A percentile compares a stretch with the other conserved stretches of the same genome.
Evolutionary conservation across 2,888 invertebrate genomes (phyloP).

Genomic region (Nephrotoma appendiculata): DNA sequence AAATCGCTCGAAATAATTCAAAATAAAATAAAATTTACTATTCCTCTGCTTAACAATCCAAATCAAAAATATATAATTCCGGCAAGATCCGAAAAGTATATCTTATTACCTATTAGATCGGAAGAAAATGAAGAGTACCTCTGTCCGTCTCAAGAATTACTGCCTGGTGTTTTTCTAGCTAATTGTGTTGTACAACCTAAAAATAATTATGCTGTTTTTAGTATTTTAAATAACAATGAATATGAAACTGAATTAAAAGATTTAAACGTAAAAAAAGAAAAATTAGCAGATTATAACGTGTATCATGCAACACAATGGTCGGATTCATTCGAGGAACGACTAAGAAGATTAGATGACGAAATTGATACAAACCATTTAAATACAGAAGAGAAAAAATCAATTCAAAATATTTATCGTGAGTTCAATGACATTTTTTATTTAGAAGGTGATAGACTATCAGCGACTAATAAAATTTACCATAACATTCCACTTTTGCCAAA

Average conservation of each 20-base stretch:
- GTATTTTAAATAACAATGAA: background rate
- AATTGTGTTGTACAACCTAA: background rate
- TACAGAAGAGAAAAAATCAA: too few relatives aligned
- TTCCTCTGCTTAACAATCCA: too few relatives aligned
- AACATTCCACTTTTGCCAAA: background rate
- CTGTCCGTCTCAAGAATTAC: background rate
- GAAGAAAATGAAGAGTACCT: background rate
- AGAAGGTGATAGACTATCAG: background rate
- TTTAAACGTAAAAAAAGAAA: background rate
- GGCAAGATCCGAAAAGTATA: background rate
- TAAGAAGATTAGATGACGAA: background rate
- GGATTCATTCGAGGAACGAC: background rate
- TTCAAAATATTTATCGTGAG: too few relatives aligned
- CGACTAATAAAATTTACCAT: background rate
- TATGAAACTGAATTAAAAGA: background rate
- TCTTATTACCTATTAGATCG: background rate
- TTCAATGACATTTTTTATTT: too few relatives aligned
- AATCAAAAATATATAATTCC: background rate
- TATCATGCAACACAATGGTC: background rate
- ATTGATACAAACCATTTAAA: background rate
- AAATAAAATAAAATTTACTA: too few relatives aligned
- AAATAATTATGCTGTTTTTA: background rate
- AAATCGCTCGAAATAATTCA: too few relatives aligned
- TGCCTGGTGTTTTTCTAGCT: background rate
- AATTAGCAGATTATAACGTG: background rate